Evolutionary conservation across 2,113 vertebrate species (phyloP).

Genomic region (Cephalophus harveyi): DNA sequence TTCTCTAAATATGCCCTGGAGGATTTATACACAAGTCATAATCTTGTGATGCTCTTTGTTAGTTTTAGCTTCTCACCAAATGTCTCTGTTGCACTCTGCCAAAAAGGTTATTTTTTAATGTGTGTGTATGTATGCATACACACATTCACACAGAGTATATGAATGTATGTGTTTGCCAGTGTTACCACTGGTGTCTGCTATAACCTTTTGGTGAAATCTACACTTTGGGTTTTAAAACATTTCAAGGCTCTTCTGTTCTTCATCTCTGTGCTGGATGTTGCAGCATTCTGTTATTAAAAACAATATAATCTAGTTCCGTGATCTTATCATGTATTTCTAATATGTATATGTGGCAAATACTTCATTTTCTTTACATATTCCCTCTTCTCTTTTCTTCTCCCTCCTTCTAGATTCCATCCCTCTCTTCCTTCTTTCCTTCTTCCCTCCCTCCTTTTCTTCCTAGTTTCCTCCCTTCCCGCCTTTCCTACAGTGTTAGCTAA

Average conservation of each 20-base stretch:
- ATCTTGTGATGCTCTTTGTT: neutral
- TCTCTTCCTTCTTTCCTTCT: too few species aligned
- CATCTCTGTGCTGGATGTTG: neutral
- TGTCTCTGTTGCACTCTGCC: neutral
- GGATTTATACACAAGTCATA: neutral
- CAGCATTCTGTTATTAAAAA: neutral
- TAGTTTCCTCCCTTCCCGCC: neutral
- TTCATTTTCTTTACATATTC: neutral
- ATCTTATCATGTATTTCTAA: neutral
- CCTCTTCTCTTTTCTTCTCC: neutral
- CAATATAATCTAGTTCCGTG: neutral
- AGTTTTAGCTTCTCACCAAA: slow-evolving; percentile 24
- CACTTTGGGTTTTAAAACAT: neutral
- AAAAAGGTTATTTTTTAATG: neutral
- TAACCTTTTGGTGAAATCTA: neutral
- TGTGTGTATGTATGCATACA: neutral
- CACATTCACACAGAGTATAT: neutral
- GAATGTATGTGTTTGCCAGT: neutral
- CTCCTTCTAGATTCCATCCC: neutral
- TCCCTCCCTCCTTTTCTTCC: neutral
- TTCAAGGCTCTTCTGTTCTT: neutral
- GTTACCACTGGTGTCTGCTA: neutral
- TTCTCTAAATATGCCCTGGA: neutral
- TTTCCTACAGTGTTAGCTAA: neutral
- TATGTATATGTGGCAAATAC: neutral